Base-by-base conservation (phyloP, 2,888 invertebrate species). In the Leptinotarsa juncta region DNA sequence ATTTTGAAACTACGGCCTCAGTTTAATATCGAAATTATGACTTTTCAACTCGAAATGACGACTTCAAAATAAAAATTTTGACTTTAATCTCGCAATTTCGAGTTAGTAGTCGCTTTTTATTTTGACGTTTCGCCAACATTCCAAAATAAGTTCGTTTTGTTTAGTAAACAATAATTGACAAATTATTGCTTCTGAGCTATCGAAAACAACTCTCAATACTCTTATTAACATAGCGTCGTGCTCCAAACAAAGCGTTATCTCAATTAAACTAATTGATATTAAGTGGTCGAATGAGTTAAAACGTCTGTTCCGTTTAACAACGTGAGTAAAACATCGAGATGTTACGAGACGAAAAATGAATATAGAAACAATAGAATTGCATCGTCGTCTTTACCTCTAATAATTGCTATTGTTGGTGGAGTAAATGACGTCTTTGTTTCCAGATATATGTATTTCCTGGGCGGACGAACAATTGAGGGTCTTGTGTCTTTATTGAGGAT, bases 301-400 rank as follows among this genome's bases (percentile, higher is more conserved):
- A 57, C 57, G 20, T 57, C 23, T 57, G 57, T 57, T 23, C 4
- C 57, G 57, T 15, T 57, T 23, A 57, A 57, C 57, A 23, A 16
- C 57, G 57, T 26, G 57, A 57, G 20, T 57, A 23, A 57, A 23
- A 15, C 14, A 23, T 23, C 32, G 12, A 26, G 62, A 62, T 62
- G 62, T 62, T 62, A 42, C 62, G 18, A 62, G 32, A 62, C 26
- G n/a, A 62, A 62, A 62, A 62, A 62, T 62, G 62, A 62, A 62
- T 62, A n/a, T 42, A 3, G 32, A 62, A 62, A 62, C 62, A 62
- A 62, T 62, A 62, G 62, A 62, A 62, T 62, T 62, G 62, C 62
- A 62, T 62, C 62, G 62, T 5, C 32, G 62, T 62, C 62, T 62
- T n/a, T 7, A 42, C 5, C 62, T 10, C n/a, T n/a, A 18, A 62